A percentile compares a stretch with the other conserved stretches of the same genome.
Conservation (phyloP, 1,140 invertebrate genomes). For the Leptoteleia sp. region DNA sequence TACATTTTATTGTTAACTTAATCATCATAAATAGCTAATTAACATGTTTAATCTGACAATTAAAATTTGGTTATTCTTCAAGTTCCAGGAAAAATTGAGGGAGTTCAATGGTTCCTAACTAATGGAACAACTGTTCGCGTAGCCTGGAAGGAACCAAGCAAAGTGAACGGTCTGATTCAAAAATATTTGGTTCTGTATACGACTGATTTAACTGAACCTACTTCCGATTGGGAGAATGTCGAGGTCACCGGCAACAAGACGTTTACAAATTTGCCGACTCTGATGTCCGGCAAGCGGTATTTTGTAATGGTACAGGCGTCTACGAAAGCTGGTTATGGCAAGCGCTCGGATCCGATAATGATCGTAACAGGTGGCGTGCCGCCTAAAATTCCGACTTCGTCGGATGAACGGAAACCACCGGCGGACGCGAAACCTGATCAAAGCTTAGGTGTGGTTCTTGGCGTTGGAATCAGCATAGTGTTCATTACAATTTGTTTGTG, state of each 20-base stretch:
- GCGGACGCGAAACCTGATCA: constrained; percentile 74
- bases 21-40: too few relatives aligned
- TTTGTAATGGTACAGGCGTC: constrained; percentile 82
- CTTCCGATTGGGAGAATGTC: constrained; percentile 75
- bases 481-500: constrained; percentile 77
- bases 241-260: constrained; percentile 77
- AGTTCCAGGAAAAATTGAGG: constrained; percentile 81
- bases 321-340: constrained; percentile 82
- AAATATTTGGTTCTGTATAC: constrained; percentile 80
- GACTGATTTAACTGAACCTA: constrained; percentile 72
- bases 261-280: constrained; percentile 74
- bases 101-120: constrained; percentile 80
- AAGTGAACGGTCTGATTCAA: constrained; percentile 80
- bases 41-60: background rate
- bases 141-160: constrained; percentile 81
- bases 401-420: constrained; percentile 71
- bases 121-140: constrained; percentile 80
- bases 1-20: too few relatives aligned
- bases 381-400: constrained; percentile 69
- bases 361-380: constrained; percentile 71
- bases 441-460: constrained; percentile 78
- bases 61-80: background rate
- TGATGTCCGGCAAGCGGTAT: constrained; percentile 80
- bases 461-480: constrained; percentile 76
- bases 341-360: constrained; percentile 76